Percentiles rank a stretch among this genome's conserved stretches.
Evolutionary conservation across 2,113 vertebrate genomes (phyloP).

Genomic region (Brachypteracias leptosomus): DNA sequence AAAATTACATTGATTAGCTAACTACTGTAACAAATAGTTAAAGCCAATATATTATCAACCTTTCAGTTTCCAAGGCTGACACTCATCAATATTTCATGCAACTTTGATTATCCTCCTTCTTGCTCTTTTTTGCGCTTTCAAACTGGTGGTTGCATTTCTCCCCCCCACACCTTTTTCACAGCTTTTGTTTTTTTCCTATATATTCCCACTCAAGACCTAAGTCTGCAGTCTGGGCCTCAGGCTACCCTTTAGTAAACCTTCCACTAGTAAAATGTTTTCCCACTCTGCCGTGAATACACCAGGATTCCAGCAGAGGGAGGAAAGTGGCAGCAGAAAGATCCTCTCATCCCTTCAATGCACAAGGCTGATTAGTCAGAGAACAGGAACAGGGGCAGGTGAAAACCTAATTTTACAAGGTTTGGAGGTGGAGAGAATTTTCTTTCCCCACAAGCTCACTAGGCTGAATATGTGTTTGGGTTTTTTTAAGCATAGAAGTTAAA

Average conservation of each 20-base stretch:
- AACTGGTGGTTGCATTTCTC: not conserved
- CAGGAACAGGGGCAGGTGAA: constrained; percentile 21
- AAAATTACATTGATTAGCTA: not conserved
- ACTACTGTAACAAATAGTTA: not conserved
- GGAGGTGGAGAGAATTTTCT: not conserved
- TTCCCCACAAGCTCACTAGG: not conserved
- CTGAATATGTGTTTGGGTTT: not conserved
- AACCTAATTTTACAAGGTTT: constrained; percentile 24
- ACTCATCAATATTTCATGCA: not conserved
- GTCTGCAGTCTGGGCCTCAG: not conserved
- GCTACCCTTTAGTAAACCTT: constrained; percentile 2
- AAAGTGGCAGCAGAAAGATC: constrained; percentile 41
- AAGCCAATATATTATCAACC: not conserved
- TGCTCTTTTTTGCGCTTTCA: not conserved
- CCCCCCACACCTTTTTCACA: not conserved
- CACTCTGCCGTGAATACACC: not conserved
- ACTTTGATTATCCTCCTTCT: not conserved
- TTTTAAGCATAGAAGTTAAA: not conserved
- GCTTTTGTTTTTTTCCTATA: not conserved
- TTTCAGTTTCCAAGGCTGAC: not conserved
- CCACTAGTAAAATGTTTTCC: constrained; percentile 1
- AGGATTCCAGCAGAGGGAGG: constrained; percentile 60
- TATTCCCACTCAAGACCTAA: not conserved
- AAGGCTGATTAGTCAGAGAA: constrained; percentile 18
- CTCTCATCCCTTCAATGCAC: constrained; percentile 42